These are phyloP conservation scores for Lerista edwardsae DNA, from an alignment of 2,797 vertebrate species.

Conservation along the genomic window DNA sequence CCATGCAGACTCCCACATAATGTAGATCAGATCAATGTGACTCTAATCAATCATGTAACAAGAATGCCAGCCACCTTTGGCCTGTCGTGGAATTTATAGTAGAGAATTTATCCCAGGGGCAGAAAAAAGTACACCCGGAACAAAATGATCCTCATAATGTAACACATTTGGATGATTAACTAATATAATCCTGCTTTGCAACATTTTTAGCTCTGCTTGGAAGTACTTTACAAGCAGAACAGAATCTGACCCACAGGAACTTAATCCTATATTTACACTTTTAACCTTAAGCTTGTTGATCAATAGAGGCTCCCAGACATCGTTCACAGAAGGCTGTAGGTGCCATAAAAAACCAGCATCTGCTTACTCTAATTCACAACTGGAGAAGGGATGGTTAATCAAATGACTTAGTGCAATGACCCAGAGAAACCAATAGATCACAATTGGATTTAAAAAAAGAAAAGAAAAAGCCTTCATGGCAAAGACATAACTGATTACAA, in stretches of 20 bases:
- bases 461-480: conserved; percentile 54
- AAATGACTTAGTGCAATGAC: conserved; percentile 74
- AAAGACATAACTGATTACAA: conserved; percentile 81
- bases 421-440: conserved; percentile 75
- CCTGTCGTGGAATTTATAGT: background rate
- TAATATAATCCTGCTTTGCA: background rate
- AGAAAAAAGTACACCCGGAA: background rate
- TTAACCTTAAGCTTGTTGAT: conserved; percentile 37
- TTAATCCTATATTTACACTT: conserved; percentile 20
- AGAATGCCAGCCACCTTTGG: background rate
- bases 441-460: conserved; percentile 71
- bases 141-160: background rate
- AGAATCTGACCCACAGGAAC: conserved; percentile 5
- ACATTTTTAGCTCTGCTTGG: conserved; percentile 10
- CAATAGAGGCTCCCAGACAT: conserved; percentile 5
- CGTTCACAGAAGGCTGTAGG: conserved; percentile 1
- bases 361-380: conserved; percentile 49
- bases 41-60: background rate
- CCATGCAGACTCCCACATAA: background rate
- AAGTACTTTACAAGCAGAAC: conserved; percentile 14
- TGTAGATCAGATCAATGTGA: background rate
- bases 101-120: background rate
- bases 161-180: conserved; percentile 23
- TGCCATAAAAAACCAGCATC: conserved; percentile 4
- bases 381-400: conserved; percentile 73